Percentiles rank a stretch among this genome's conserved stretches.
Conservation (phyloP, 2,888 invertebrate genomes). For the Coelinius sp. region DNA sequence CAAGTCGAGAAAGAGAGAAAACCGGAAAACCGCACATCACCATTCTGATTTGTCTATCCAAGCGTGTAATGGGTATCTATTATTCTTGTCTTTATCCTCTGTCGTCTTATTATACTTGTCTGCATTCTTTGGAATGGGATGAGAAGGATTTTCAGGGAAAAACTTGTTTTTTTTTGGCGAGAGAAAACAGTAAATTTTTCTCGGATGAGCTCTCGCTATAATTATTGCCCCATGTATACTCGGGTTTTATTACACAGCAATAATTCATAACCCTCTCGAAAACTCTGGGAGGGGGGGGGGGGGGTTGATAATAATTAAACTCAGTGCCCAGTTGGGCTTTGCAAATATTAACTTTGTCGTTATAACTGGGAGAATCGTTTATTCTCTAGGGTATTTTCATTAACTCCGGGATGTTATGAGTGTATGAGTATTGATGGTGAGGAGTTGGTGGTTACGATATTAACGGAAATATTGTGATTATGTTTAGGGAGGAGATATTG, state of each 20-base stretch:
- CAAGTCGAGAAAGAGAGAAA: conserved; percentile 54
- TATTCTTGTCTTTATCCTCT: conserved; percentile 15
- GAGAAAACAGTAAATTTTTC: conserved; percentile 12
- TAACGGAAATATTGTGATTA: neutral
- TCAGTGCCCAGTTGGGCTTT: conserved; percentile 20
- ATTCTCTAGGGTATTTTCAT: conserved; percentile 21
- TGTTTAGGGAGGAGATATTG: neutral
- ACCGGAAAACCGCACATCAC: conserved; percentile 48
- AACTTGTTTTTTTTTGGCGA: too few species aligned
- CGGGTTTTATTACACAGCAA: conserved; percentile 44
- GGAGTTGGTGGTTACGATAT: neutral
- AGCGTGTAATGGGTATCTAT: conserved; percentile 14
- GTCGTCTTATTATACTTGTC: too few species aligned
- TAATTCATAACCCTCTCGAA: conserved; percentile 39
- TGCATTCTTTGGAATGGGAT: too few species aligned
- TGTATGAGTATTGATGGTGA: neutral
- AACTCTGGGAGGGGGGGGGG: neutral
- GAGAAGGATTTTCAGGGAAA: too few species aligned
- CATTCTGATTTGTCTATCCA: conserved; percentile 48
- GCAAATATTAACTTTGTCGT: conserved; percentile 28
- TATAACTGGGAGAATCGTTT: neutral
- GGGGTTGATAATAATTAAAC: conserved; percentile 31
- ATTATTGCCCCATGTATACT: conserved; percentile 17
- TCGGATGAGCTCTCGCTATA: conserved; percentile 6
- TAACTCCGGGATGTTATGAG: conserved; percentile 8